Conservation (phyloP, 2,113 vertebrate genomes). For the Asarcornis scutulata region DNA sequence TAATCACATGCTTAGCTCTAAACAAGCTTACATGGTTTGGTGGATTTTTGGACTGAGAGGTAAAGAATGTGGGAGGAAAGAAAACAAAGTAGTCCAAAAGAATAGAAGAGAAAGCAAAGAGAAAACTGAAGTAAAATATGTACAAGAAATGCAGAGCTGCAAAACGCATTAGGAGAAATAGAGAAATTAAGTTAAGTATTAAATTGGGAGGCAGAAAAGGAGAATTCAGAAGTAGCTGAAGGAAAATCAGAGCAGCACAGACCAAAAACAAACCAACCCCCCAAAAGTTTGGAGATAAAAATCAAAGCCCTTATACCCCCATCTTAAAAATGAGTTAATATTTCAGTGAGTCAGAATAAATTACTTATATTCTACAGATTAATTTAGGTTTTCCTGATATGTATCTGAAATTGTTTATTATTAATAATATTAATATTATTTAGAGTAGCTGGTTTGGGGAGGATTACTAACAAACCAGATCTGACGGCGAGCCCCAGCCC, state of each 20-base stretch:
- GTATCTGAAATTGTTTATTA: background rate
- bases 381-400: background rate
- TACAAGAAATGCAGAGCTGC: background rate
- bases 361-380: background rate
- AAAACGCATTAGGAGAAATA: background rate
- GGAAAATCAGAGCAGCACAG: background rate
- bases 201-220: background rate
- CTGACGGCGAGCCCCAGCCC: background rate
- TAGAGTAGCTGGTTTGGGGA: background rate
- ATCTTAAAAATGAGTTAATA: background rate
- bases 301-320: background rate
- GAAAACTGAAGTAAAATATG: background rate
- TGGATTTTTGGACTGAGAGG: background rate
- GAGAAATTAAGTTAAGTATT: background rate
- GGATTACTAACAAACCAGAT: background rate
- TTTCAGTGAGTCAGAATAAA: background rate
- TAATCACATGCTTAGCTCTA: background rate
- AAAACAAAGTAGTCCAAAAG: background rate
- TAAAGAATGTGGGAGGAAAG: background rate
- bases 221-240: background rate
- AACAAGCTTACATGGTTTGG: background rate
- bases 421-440: background rate
- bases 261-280: rapidly evolving
- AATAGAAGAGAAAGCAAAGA: background rate
- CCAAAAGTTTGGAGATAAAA: background rate